Percentiles rank a stretch among this genome's conserved stretches.
These are phyloP conservation scores for Drepana arcuata DNA, from an alignment of 1,140 invertebrate species.

Conservation along the genomic window DNA sequence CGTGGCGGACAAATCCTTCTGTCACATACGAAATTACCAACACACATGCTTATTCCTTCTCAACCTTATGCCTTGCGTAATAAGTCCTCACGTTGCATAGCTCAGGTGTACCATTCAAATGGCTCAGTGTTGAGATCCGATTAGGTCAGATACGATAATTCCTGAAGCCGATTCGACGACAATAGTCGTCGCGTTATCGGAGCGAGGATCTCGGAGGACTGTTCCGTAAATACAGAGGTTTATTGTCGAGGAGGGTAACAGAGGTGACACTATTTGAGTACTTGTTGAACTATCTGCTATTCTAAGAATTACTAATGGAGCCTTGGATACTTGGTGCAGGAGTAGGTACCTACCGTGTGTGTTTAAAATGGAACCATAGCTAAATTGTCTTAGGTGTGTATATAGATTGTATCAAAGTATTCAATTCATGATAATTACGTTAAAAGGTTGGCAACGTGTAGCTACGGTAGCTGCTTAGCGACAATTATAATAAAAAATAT, in stretches of 20 bases:
- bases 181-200: constrained; percentile 37
- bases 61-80: neutral
- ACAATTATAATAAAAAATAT: too few relatives aligned
- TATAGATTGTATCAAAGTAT: too few relatives aligned
- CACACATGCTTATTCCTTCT: neutral
- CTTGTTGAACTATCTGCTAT: constrained; percentile 16
- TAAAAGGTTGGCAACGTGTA: too few relatives aligned
- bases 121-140: constrained; percentile 37
- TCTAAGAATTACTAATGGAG: too few relatives aligned
- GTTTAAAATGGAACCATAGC: too few relatives aligned
- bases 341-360: too few relatives aligned
- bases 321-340: too few relatives aligned
- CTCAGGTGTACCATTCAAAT: neutral
- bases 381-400: too few relatives aligned
- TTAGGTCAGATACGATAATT: constrained; percentile 53
- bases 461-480: too few relatives aligned
- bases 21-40: constrained; percentile 32
- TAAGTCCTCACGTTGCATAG: constrained; percentile 10
- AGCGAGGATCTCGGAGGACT: constrained; percentile 27
- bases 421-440: too few relatives aligned
- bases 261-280: constrained; percentile 19
- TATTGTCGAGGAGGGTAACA: constrained; percentile 24
- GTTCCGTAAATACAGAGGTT: constrained; percentile 38
- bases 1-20: constrained; percentile 49
- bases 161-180: constrained; percentile 32